These are phyloP conservation scores for Strigamia transsilvanica DNA, from an alignment of 2,888 invertebrate genomes.

Conservation along the genomic window DNA sequence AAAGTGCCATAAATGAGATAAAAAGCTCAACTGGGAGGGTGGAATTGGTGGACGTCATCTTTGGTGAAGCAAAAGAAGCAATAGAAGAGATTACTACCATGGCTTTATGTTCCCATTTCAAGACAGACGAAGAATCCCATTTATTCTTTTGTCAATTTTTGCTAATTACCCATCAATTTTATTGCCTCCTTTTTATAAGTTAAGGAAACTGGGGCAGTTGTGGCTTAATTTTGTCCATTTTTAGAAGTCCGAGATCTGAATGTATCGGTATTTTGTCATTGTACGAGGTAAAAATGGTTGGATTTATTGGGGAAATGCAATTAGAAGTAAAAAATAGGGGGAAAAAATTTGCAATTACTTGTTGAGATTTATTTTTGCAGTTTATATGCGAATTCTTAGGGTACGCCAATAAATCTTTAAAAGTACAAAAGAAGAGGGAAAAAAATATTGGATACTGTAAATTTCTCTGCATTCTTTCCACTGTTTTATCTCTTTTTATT, in stretches of 20 bases:
- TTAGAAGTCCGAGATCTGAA: not conserved
- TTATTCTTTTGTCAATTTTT: not conserved
- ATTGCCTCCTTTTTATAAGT: not conserved
- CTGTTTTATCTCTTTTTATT: not conserved
- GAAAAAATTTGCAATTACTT: not conserved
- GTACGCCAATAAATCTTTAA: not conserved
- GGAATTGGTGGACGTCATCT: not conserved
- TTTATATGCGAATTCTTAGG: conserved; percentile 17
- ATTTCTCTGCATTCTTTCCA: not conserved
- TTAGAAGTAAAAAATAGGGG: not conserved
- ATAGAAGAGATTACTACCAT: not conserved
- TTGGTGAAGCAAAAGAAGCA: not conserved
- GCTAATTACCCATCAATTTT: conserved; percentile 12
- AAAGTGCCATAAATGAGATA: not conserved
- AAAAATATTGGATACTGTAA: conserved; percentile 20
- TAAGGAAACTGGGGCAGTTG: not conserved
- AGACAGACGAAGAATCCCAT: not conserved
- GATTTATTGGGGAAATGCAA: conserved; percentile 12
- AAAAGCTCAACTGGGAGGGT: not conserved
- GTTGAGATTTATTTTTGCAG: conserved; percentile 11
- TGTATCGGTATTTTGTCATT: not conserved
- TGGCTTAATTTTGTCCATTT: not conserved
- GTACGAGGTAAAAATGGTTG: not conserved
- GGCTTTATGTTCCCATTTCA: not conserved
- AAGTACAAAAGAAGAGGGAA: not conserved